Percentiles rank a stretch among this genome's conserved stretches.
Evolutionary conservation across 2,113 vertebrate genomes (phyloP).

Genomic region (Synodontis membranacea): DNA sequence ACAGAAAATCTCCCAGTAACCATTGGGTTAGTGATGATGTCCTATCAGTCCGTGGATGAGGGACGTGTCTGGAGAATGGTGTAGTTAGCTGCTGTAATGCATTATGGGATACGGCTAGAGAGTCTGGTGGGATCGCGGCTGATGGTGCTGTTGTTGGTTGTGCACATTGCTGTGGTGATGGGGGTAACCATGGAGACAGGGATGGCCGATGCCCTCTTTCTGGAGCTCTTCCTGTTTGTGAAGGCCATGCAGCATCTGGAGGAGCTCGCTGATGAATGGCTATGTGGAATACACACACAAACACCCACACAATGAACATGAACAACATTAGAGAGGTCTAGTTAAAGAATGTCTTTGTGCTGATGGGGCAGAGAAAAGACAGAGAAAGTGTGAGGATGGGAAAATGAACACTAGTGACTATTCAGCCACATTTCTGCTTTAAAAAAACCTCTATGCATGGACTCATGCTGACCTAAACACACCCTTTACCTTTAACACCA

Average conservation of each 20-base stretch:
- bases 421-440: not conserved
- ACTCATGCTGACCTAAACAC: not conserved
- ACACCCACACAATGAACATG: not conserved
- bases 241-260: conserved; percentile 76
- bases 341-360: conserved; percentile 55
- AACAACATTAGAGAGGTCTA: not conserved
- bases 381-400: not conserved
- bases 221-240: conserved; percentile 79
- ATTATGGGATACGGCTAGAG: conserved; percentile 56
- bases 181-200: conserved; percentile 60
- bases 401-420: not conserved
- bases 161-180: conserved; percentile 46
- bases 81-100: not conserved
- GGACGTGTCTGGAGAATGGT: not conserved
- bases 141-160: conserved; percentile 60
- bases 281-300: conserved; percentile 50
- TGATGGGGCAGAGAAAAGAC: not conserved
- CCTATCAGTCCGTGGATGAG: not conserved
- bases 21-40: not conserved
- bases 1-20: not conserved
- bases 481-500: not conserved
- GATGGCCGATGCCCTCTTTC: conserved; percentile 72
- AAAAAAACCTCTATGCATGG: too few species aligned
- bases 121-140: conserved; percentile 62
- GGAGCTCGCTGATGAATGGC: conserved; percentile 78